Evolutionary conservation across 2,113 vertebrate species (phyloP), one percentile per base, ranked within the genome.

Genomic region (Rana temporaria): DNA sequence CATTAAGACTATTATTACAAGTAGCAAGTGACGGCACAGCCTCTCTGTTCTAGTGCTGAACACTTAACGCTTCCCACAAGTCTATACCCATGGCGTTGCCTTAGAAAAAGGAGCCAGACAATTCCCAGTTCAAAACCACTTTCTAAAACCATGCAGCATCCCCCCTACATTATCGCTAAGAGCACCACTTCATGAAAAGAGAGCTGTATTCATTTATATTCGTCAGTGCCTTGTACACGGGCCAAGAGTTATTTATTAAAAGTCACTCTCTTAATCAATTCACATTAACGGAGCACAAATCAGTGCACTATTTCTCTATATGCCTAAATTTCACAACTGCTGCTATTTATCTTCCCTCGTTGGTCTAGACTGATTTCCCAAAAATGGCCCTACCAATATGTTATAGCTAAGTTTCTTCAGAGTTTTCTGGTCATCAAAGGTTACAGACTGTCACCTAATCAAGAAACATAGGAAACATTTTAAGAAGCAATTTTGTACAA

Each of bases 1-100:
- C 90, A 90, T 92, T 91, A 90, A 85, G 89, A 87, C 89, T 84
- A 86, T 91, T 64, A 87, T 88, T 86, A 52, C 89, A 86, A 85
- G 67, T 34, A 59, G 85, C 81, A 69, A 84, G 80, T 86, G 85
- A 77, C 79, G 88, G 86, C 78, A 81, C 84, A 78, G 77, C 66
- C 30, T 26, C 55, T 79, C 66, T 80, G 24, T 59, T 66, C 20
- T 80, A 69, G 32, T 48, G 65, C 84, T 53, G 65, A 86, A 83
- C 85, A 85, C 86, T 86, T 81, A 76, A 85, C 85, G 79, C 86
- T 89, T 88, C 88, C 88, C 87, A 90, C 87, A 87, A 88, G 87
- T 85, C 79, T 78, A 78, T 72, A 62, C 80, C 26, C 56, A 82
- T 84, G 81, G 76, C 71, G 81, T 83, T 80, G 66, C 57, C 79